Evolutionary conservation across 2,113 vertebrate genomes (phyloP).

Genomic region (Spilogale gracilis): DNA sequence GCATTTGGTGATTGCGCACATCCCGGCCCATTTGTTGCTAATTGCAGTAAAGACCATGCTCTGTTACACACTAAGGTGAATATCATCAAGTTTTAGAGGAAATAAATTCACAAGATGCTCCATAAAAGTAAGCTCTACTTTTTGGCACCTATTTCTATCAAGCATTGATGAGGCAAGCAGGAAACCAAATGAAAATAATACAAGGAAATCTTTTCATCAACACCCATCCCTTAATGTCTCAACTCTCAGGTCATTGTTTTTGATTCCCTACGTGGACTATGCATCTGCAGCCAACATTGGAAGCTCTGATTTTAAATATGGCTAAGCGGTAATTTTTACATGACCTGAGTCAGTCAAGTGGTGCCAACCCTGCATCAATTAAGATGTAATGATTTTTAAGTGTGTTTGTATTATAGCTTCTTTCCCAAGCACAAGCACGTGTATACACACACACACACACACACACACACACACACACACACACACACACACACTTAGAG

Average conservation of each 20-base stretch:
- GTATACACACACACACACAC: fast-evolving
- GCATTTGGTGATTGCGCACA: constrained; percentile 20
- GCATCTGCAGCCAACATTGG: constrained; percentile 9
- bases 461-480: neutral
- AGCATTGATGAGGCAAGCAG: constrained; percentile 82
- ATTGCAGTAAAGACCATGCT: neutral
- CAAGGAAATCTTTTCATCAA: constrained; percentile 84
- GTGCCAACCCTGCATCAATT: constrained; percentile 68
- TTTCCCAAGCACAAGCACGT: neutral
- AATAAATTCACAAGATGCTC: constrained; percentile 72
- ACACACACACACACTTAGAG: neutral
- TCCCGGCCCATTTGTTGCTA: neutral
- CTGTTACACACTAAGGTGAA: constrained; percentile 55
- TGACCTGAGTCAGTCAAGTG: constrained; percentile 53
- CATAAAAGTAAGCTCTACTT: constrained; percentile 61
- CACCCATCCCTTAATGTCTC: constrained; percentile 78
- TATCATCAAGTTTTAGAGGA: constrained; percentile 67
- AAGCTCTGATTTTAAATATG: constrained; percentile 78
- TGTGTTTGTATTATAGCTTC: constrained; percentile 65
- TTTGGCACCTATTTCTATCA: constrained; percentile 75
- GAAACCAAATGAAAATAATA: constrained; percentile 84
- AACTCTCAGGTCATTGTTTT: constrained; percentile 75
- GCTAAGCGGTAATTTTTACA: constrained; percentile 64
- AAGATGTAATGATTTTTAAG: constrained; percentile 67
- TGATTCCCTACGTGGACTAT: constrained; percentile 61